Evolutionary conservation across 2,888 invertebrate species (phyloP).

Genomic region (Calameuta pallipes): DNA sequence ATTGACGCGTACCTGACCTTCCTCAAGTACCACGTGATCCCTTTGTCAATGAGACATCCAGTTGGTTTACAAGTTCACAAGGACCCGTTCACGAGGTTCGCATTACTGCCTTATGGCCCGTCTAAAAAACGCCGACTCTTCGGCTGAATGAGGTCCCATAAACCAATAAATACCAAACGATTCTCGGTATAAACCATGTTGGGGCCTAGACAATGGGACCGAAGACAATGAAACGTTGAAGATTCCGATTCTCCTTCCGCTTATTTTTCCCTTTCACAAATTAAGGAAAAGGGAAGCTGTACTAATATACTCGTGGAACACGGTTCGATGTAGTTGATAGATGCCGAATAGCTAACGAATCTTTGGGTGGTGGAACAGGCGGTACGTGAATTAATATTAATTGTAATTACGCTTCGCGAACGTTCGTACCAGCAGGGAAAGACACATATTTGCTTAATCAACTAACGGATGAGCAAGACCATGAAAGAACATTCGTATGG

Average conservation of each 20-base stretch:
- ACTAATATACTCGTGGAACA: not conserved
- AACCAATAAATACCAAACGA: slow-evolving; percentile 41
- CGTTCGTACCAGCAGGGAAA: slow-evolving; percentile 33
- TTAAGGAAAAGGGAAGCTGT: not conserved
- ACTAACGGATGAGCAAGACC: slow-evolving; percentile 29
- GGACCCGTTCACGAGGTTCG: not conserved
- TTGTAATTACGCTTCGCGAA: slow-evolving; percentile 38
- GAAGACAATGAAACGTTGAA: not conserved
- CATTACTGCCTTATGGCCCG: not conserved
- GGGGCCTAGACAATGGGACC: not conserved
- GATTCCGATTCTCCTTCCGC: not conserved
- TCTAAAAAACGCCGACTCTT: not conserved
- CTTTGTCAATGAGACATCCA: not conserved
- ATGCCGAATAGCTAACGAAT: not conserved
- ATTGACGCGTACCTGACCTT: not conserved
- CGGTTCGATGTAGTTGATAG: not conserved
- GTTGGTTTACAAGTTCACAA: not conserved
- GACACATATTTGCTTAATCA: slow-evolving; percentile 56
- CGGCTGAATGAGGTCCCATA: slow-evolving; percentile 30
- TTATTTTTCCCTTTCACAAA: not conserved
- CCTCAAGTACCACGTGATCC: not conserved
- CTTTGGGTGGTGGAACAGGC: slow-evolving; percentile 8
- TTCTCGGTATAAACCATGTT: slow-evolving; percentile 14
- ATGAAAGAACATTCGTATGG: not conserved
- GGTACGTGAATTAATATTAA: slow-evolving; percentile 43